Evolutionary conservation across 1,140 invertebrate genomes (phyloP).

Genomic region (Dysdera silvatica): DNA sequence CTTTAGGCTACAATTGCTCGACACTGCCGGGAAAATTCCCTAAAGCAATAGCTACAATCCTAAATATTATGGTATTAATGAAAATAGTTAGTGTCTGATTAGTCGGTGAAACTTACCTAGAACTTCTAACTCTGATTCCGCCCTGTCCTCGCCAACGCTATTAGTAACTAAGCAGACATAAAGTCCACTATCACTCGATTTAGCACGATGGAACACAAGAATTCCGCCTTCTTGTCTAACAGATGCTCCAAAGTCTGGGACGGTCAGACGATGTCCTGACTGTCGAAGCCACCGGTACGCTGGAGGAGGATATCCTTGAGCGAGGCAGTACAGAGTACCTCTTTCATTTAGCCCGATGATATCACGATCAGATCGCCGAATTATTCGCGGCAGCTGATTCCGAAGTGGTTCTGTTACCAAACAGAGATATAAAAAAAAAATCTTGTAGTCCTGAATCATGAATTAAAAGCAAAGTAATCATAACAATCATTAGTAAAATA

Average conservation of each 20-base stretch:
- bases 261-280: background rate
- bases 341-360: constrained; percentile 14
- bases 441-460: too few species aligned
- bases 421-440: background rate
- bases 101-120: constrained; percentile 27
- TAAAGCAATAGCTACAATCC: too few species aligned
- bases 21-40: too few species aligned
- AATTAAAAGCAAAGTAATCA: too few species aligned
- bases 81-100: too few species aligned
- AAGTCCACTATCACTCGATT: constrained; percentile 18
- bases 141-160: constrained; percentile 30
- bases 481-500: too few species aligned
- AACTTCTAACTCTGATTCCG: constrained; percentile 31
- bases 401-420: constrained; percentile 1
- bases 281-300: constrained; percentile 52
- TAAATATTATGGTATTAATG: too few species aligned
- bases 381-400: constrained; percentile 20
- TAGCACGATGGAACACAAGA: constrained; percentile 22
- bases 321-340: constrained; percentile 59
- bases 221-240: constrained; percentile 19
- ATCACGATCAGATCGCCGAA: background rate
- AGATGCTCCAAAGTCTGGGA: background rate
- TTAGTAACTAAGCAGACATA: constrained; percentile 35
- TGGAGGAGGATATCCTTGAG: constrained; percentile 62
- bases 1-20: too few species aligned